Base-by-base conservation (phyloP, 2,888 invertebrate genomes). In the Eustalomyia histrio region DNA sequence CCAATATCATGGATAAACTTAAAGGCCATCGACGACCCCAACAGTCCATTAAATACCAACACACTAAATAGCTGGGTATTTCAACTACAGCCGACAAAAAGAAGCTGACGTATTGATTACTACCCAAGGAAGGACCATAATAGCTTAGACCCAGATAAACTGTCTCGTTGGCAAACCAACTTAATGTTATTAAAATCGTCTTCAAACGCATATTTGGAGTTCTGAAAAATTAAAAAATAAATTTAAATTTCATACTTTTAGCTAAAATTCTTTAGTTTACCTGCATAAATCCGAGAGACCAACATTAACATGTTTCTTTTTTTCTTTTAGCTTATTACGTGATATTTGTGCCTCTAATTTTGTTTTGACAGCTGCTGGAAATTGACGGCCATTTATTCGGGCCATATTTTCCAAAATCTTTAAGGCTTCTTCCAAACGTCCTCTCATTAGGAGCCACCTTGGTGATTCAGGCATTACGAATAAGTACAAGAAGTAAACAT, bases 101-200 rank as follows among this genome's bases (percentile, higher is more conserved):
- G 89, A 97, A 97, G 87, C 97, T 97, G 86, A 97, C 92, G 90
- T 97, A 97, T 86, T 97, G 95, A 89, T 97, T 95, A 86, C 93
- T 95, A 10, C 97, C 97, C 68, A 97, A 92, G 1, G 96, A 95
- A 10, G 97, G 97, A 0, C 97, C 97, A 86, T 97, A 97, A 88
- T 97, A 97, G 84, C 97, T 97, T 50, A 97, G 92, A 0, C 97
- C 97, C 17, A 97, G 95, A 87, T 97, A 97, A 2, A 97, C 97
- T 90, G 96, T 97, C 87, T 97, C 96, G 85, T 96, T 97, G 63
- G 97, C 97, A 88, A 97, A 97, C 97, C 97, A 97, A 89, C 96
- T 97, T 21, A 97, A 90, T 0, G 97, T 97, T 69, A 97, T 96
- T 68, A 97, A 91, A 83, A 94, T 93, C 0, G 97, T 97, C 90